phyloP scores from a whole-genome alignment of 1,140 invertebrate species.

The Oryzaephilus surinamensis region DNA sequence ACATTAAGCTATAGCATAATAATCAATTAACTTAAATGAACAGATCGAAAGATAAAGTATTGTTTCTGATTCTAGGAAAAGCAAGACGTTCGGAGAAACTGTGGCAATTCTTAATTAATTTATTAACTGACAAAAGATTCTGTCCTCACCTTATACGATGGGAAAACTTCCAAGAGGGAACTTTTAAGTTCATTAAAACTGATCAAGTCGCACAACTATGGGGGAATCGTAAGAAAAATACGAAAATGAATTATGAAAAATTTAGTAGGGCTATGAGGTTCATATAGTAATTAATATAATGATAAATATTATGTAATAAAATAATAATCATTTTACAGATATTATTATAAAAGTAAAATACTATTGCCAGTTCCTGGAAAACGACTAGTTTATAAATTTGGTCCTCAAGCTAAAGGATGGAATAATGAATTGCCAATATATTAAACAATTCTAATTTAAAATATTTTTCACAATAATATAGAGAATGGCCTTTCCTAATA shows the following conservation, averaged over 20 bases:
- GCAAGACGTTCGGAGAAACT: conserved; percentile 15
- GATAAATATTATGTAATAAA: not conserved
- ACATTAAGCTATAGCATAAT: not conserved
- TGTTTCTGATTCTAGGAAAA: not conserved
- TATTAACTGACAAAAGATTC: conserved; percentile 61
- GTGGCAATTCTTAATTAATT: conserved; percentile 68
- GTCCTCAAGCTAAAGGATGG: conserved; percentile 49
- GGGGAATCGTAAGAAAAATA: conserved; percentile 79
- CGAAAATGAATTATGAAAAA: conserved; percentile 90
- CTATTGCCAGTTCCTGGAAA: conserved; percentile 69
- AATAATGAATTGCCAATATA: conserved; percentile 8
- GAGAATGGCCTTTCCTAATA: too few relatives aligned
- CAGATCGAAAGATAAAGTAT: not conserved
- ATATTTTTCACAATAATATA: too few relatives aligned
- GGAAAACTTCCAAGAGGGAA: conserved; percentile 75
- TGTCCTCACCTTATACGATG: conserved; percentile 76
- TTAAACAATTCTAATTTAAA: not conserved
- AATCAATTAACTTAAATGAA: not conserved
- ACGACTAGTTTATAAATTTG: conserved; percentile 79
- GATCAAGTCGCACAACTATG: conserved; percentile 81
- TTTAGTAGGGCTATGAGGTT: conserved; percentile 85
- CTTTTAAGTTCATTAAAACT: conserved; percentile 84
- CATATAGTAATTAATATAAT: not conserved
- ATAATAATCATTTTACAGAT: conserved; percentile 39
- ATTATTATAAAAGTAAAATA: conserved; percentile 78